Base-by-base conservation (phyloP, 1,140 invertebrate genomes). In the Drosophila sturtevanti region DNA sequence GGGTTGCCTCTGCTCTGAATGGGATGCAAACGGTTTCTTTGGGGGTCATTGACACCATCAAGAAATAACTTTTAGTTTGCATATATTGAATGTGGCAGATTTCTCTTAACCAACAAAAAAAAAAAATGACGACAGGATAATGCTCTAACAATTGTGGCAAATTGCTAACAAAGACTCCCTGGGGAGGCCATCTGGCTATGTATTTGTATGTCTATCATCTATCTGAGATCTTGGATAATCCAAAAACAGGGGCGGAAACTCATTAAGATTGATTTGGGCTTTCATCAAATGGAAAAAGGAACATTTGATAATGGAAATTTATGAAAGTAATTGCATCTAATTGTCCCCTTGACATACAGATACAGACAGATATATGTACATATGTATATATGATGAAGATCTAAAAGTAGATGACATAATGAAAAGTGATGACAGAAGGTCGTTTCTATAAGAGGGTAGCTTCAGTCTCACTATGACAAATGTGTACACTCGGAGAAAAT, bases 271-370 rank as follows among this genome's bases (percentile, higher is more conserved):
- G 34, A 68, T 63, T 41, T 52, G 41, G 41, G 38, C 22, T 66
- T 59, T 72, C 70, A 74, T 73, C 62, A 14, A 68, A 75, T 62
- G 51, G 51, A 58, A 38, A 76, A 76, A 35, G 10, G 0, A 22
- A 3, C 72, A 68, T 75, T 68, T 58, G 64, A 73, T 68, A 61
- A 56, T 65, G 37, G 18, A 71, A 64, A 76, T 64, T 80, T 81
- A 76, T 80, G 63, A 76, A 80, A 81, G 58, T 75, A 79, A 79
- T 79, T 80, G 71, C 77, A 71, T 63, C 62, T 80, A 79, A 80
- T 71, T 70, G 60, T 62, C 44, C 9, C 58, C 64, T 65, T 11
- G 56, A 52, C 41, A 48, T 16, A 48, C 16, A 44, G 5, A 16
- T 44, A 44, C 6, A 18, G 14, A 16, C 6, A 44, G 41, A 44